These are phyloP conservation scores for Lagopus leucura DNA, from an alignment of 2,113 vertebrate species.

Conservation along the genomic window DNA sequence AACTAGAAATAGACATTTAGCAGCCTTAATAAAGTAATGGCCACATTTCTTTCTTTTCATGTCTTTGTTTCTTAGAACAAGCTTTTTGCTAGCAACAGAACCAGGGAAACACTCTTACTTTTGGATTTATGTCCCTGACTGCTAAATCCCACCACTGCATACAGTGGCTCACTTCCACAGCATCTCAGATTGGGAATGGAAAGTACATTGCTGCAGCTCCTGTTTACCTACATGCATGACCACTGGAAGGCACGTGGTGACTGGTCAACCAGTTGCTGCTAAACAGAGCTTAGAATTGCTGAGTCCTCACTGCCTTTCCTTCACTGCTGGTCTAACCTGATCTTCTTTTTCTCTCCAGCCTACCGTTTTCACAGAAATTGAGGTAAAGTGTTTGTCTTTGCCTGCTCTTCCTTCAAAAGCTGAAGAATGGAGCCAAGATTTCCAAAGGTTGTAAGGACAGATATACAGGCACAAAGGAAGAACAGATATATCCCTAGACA, in stretches of 20 bases:
- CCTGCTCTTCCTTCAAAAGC: neutral
- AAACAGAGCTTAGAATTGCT: neutral
- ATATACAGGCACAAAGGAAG: neutral
- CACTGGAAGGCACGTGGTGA: neutral
- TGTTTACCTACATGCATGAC: rapidly evolving
- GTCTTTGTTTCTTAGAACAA: neutral
- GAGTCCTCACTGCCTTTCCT: neutral
- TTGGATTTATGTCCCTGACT: neutral
- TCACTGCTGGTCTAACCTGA: neutral
- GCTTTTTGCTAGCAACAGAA: neutral
- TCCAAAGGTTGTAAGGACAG: neutral
- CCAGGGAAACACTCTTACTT: neutral
- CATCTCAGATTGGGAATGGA: neutral
- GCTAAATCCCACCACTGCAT: neutral
- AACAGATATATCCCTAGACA: neutral
- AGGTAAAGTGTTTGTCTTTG: neutral
- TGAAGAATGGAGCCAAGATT: conserved; percentile 7
- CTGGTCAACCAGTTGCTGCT: rapidly evolving
- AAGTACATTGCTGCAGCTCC: neutral
- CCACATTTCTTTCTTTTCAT: neutral
- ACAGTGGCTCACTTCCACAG: neutral
- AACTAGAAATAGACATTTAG: neutral
- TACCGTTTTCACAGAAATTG: neutral
- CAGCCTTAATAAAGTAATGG: neutral
- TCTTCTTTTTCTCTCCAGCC: neutral